phyloP scores from a whole-genome alignment of 2,113 vertebrate genomes.

The Garra rufa region DNA sequence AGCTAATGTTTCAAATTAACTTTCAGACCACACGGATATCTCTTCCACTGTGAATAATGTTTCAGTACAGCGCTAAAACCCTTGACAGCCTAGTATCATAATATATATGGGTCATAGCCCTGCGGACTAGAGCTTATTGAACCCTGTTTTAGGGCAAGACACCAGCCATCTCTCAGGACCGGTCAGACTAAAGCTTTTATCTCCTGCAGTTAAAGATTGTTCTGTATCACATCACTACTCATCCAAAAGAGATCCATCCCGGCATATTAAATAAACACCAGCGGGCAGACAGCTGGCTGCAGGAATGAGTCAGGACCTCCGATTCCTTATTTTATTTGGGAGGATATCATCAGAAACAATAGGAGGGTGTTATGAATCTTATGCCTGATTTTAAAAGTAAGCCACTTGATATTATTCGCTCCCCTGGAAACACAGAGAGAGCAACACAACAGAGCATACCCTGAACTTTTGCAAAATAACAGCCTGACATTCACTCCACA shows the following conservation, averaged over 20 bases:
- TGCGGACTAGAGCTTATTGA: constrained; percentile 59
- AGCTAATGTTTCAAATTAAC: constrained; percentile 6
- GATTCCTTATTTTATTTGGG: constrained; percentile 2
- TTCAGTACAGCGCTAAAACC: background rate
- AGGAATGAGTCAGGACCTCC: constrained; percentile 12
- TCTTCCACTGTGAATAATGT: background rate
- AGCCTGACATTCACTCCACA: constrained; percentile 23
- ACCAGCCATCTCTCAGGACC: constrained; percentile 52
- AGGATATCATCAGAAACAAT: background rate
- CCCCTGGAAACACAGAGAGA: background rate
- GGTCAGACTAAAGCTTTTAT: constrained; percentile 38
- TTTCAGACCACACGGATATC: background rate
- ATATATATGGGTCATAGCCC: constrained; percentile 42
- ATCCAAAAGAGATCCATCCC: constrained; percentile 28
- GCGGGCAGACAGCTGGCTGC: constrained; percentile 59
- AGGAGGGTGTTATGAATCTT: background rate
- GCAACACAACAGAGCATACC: background rate
- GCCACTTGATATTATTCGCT: background rate
- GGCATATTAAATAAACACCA: constrained; percentile 40
- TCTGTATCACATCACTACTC: constrained; percentile 18
- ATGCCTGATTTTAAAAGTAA: background rate
- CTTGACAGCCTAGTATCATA: constrained; percentile 27
- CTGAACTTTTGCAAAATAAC: constrained; percentile 34
- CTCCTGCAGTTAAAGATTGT: constrained; percentile 34
- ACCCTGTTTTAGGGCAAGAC: constrained; percentile 50